Base-by-base conservation (phyloP, 2,888 invertebrate species). In the Rhorus exstirpatorius region DNA sequence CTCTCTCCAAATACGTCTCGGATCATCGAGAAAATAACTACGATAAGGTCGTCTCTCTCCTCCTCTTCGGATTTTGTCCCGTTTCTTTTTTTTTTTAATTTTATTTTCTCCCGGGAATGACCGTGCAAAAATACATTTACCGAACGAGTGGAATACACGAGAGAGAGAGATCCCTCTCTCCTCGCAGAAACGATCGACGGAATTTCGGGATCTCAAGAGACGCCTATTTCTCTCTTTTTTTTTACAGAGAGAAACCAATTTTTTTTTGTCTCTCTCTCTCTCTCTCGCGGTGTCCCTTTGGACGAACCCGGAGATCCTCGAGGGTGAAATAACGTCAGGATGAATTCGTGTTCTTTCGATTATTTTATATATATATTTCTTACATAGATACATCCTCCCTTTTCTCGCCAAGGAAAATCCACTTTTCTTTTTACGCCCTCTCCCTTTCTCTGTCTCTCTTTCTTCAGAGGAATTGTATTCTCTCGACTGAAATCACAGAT, bases 21-120 rank as follows among this genome's bases (percentile, higher is more conserved):
- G 51, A 67, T 76, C 71, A 60, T 49, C 44, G 60, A 60, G 58
- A 71, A 76, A 81, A 81, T 76, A 81, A 67, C 71, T 44, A 75
- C 80, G 75, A 75, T 68, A 61, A 60, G 67, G 46, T 72, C 74
- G 35, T 24, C 35, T 74, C 74, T 61, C n/a, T 53, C 12, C 17
- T 3, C 60, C 38, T 44, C 46, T 19, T 31, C 24, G 41, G 24
- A 4, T 70, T 49, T 67, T 49, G 35, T 31, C 65, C 67, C 31
- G n/a, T n/a, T n/a, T n/a, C 67, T 53, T 53, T 10, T 49, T 65
- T 53, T 55, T 26, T 46, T 68, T 46, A 4, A 24, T 58, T 67
- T 68, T 77, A 7, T 58, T 70, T 51, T 58, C 76, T 53, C 68
- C 41, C 31, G 60, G 49, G 68, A 58, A 70, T 58, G 65, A 65